Percentiles rank a stretch among this genome's conserved stretches.
phyloP scores from a whole-genome alignment of 1,140 invertebrate species.

The Zelostemma sp. region DNA sequence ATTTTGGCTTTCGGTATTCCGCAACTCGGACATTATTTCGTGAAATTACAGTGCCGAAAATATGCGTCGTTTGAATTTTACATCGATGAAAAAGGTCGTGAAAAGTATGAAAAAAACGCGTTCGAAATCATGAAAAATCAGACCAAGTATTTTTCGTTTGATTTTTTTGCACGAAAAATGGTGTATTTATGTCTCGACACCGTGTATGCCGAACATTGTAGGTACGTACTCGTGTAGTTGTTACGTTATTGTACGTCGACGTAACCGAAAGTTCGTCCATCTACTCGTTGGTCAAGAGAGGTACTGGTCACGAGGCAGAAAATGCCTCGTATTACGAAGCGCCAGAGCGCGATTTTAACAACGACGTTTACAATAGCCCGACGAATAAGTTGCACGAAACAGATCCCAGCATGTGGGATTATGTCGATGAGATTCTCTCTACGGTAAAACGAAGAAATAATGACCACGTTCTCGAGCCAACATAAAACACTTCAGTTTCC shows the following conservation, averaged over 20 bases:
- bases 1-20: no score
- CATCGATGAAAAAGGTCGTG: no score
- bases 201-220: neutral
- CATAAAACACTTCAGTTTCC: no score
- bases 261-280: slow-evolving; percentile 33
- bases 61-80: neutral
- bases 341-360: slow-evolving; percentile 29
- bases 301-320: slow-evolving; percentile 37
- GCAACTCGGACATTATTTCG: no score
- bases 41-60: no score
- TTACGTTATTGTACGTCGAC: slow-evolving; percentile 31
- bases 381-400: slow-evolving; percentile 34
- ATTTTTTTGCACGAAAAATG: no score
- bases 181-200: neutral
- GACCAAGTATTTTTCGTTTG: no score
- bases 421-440: slow-evolving; percentile 14
- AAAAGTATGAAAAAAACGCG: no score
- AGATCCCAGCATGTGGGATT: slow-evolving; percentile 29
- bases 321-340: slow-evolving; percentile 34
- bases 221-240: slow-evolving; percentile 10
- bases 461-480: no score
- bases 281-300: slow-evolving; percentile 23
- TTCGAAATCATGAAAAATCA: no score
- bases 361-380: slow-evolving; percentile 29
- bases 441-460: slow-evolving; percentile 12